Percentiles rank a stretch among this genome's conserved stretches.
These are phyloP conservation scores for Falco biarmicus DNA, from an alignment of 2,797 vertebrate species.

Conservation along the genomic window DNA sequence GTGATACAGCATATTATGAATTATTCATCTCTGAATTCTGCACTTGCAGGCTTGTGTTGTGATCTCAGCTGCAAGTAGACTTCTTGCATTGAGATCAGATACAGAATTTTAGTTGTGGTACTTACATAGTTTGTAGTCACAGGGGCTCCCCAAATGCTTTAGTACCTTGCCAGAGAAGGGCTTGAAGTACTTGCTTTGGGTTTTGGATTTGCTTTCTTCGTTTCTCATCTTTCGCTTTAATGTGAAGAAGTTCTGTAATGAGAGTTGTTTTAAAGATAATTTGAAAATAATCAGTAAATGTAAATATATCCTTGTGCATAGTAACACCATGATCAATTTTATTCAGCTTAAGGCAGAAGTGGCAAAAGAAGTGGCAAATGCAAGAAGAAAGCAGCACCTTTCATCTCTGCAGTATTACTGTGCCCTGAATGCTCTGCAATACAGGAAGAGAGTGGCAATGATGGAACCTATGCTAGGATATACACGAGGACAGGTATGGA, in stretches of 20 bases:
- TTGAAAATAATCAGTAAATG: not conserved
- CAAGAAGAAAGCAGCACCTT: constrained; percentile 94
- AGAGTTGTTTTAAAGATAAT: not conserved
- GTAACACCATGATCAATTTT: not conserved
- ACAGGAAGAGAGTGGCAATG: constrained; percentile 94
- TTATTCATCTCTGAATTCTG: not conserved
- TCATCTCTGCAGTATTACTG: constrained; percentile 97
- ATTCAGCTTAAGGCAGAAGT: constrained; percentile 89
- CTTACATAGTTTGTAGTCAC: not conserved
- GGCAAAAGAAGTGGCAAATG: constrained; percentile 91
- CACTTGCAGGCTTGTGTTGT: not conserved
- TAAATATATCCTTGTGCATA: not conserved
- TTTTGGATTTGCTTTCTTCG: not conserved
- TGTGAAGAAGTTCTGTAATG: not conserved
- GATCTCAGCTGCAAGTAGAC: not conserved
- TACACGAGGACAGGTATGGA: constrained; percentile 90
- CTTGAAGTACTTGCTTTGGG: not conserved
- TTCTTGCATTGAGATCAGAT: not conserved
- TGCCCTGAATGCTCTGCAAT: constrained; percentile 94
- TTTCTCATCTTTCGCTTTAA: not conserved
- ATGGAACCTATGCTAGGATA: constrained; percentile 96
- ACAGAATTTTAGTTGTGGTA: not conserved
- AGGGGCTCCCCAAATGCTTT: not conserved
- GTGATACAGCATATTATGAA: not conserved
- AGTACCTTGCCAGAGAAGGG: not conserved